These are phyloP conservation scores for Hirtodrosophila confusa DNA, from an alignment of 2,888 invertebrate genomes.

Conservation along the genomic window DNA sequence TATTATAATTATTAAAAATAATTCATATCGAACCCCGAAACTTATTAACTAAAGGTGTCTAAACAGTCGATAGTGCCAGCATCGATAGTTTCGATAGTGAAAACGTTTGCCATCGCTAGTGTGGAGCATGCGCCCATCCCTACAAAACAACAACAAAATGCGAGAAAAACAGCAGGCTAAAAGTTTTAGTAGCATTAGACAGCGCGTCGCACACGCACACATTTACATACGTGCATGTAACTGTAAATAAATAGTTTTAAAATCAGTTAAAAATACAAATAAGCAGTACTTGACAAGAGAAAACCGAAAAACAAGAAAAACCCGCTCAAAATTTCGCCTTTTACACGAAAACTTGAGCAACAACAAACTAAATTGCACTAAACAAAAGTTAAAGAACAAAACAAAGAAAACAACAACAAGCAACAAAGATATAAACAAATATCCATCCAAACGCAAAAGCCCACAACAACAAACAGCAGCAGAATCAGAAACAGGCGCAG, in stretches of 20 bases:
- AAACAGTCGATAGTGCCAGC: no score
- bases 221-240: conserved; percentile 2
- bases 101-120: no score
- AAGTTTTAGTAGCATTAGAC: no score
- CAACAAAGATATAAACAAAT: conserved; percentile 30
- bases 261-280: conserved; percentile 50
- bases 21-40: no score
- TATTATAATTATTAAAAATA: no score
- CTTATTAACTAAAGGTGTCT: no score
- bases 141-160: no score
- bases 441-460: conserved; percentile 64
- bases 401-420: conserved; percentile 6
- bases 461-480: conserved; percentile 29
- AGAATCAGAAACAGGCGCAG: conserved; percentile 5
- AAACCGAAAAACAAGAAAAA: conserved; percentile 21
- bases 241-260: conserved; percentile 55
- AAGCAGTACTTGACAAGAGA: conserved; percentile 39
- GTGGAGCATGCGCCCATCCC: no score
- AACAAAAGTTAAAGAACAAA: conserved; percentile 6
- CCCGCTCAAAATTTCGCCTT: conserved; percentile 71
- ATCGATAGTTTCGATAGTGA: no score
- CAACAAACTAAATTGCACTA: conserved; percentile 55
- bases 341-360: conserved; percentile 67
- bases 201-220: no score
- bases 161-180: no score